Evolutionary conservation across 1,140 invertebrate species (phyloP), one percentile per base, ranked within the genome.

Genomic region (Drosophila guanche): DNA sequence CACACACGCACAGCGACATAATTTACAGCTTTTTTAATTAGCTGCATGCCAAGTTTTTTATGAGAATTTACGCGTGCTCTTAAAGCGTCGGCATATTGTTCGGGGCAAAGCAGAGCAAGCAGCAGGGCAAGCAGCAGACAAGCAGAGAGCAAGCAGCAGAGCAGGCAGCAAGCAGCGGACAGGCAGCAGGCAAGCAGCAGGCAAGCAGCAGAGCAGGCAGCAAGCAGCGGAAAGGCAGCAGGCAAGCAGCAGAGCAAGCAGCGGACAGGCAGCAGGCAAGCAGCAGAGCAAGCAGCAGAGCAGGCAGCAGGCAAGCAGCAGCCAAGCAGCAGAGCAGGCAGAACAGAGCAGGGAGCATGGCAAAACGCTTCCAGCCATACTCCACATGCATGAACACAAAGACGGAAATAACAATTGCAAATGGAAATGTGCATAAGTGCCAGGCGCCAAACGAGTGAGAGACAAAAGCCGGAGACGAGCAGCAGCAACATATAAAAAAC

Each of bases 21-120:
- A 86, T 88, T 88, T 86, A 86, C 78, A 88, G 81, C 83, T 81
- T 83, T 86, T 86, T 86, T 88, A 86, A 86, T 86, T 86, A 86
- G 81, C 81, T 74, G 73, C 77, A 86, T 77, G 78, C 74, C 65
- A 88, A 81, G 73, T 79, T 80, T 77, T 77, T 80, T 80, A 86
- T 86, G 78, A 88, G 79, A 81, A 88, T 86, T 81, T 81, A 86
- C 83, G 83, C 74, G 69, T 88, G 67, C 77, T 75, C 80, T 85
- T 85, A 74, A 81, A 85, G 68, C 0, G 16, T 20, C 73, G 77
- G 63, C 77, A 86, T 85, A 81, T 86, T 81, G 73, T 56, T 48
- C 43, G 10, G 66, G 55, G 66, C 48, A 25, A 12, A 33, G 16
- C 27, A 27, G 48, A 45, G 48, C n/a, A 27, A 67, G 50, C 48